These are phyloP conservation scores for Dromius quadrimaculatus DNA, from an alignment of 2,888 invertebrate species.

Conservation along the genomic window DNA sequence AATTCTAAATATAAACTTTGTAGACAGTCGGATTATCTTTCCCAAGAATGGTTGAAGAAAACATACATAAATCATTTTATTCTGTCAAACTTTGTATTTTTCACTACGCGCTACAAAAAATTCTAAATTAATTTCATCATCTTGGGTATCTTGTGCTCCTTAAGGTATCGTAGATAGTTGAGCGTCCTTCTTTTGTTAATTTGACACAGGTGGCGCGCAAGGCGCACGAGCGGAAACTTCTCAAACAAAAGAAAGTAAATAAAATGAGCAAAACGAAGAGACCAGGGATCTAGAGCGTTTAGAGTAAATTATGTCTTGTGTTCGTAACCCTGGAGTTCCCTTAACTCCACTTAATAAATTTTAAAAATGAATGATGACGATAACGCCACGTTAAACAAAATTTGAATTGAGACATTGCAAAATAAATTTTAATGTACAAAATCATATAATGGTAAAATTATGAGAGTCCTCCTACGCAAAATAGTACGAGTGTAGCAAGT, in stretches of 20 bases:
- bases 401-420: too few relatives aligned
- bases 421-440: too few relatives aligned
- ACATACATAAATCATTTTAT: constrained; percentile 48
- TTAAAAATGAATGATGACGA: too few relatives aligned
- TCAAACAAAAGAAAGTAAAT: constrained; percentile 57
- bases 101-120: constrained; percentile 31
- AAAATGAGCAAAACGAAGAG: constrained; percentile 55
- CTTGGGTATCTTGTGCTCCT: constrained; percentile 26
- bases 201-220: constrained; percentile 63
- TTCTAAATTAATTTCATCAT: constrained; percentile 45
- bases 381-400: too few relatives aligned
- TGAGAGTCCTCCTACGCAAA: too few relatives aligned
- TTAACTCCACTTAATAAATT: neutral
- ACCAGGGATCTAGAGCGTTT: neutral
- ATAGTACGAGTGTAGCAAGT: too few relatives aligned
- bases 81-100: constrained; percentile 48
- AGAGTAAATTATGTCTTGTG: constrained; percentile 19
- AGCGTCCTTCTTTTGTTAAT: constrained; percentile 63
- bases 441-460: too few relatives aligned
- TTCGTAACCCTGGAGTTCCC: neutral
- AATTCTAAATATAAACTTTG: constrained; percentile 49
- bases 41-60: constrained; percentile 27
- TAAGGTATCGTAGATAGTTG: constrained; percentile 7
- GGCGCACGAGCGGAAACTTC: neutral
- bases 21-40: constrained; percentile 51